Percentiles rank a stretch among this genome's conserved stretches.
Evolutionary conservation across 2,888 invertebrate genomes (phyloP).

Genomic region (Pegoplata infirma): DNA sequence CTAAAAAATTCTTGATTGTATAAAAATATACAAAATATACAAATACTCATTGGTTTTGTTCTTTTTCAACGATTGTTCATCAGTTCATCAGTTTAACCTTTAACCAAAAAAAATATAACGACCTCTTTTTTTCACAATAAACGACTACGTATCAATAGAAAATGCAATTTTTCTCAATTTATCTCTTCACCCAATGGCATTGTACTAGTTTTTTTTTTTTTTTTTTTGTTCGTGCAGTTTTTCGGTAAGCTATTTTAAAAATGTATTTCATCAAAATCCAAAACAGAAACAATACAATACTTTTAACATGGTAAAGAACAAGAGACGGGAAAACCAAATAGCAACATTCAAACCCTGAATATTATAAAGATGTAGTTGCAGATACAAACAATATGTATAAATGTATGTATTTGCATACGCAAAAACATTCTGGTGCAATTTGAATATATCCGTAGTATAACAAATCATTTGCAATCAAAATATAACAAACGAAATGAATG

Average conservation of each 20-base stretch:
- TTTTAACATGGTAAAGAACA: background rate
- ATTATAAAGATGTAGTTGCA: constrained; percentile 32
- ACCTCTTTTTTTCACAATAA: constrained; percentile 5
- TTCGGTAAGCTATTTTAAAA: background rate
- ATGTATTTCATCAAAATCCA: constrained; percentile 52
- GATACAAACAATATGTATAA: background rate
- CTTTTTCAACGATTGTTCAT: background rate
- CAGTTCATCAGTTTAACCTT: constrained; percentile 50
- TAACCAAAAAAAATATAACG: constrained; percentile 27
- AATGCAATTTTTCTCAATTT: constrained; percentile 45
- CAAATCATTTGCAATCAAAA: constrained; percentile 60
- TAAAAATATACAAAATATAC: background rate
- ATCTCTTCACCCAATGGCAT: constrained; percentile 47
- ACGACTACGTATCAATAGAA: constrained; percentile 50
- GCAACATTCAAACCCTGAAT: constrained; percentile 23
- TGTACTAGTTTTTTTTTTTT: constrained; percentile 20
- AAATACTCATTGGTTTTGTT: too few relatives aligned
- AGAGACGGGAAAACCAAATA: background rate
- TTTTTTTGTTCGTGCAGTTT: background rate
- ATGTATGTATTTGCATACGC: background rate
- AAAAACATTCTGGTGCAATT: constrained; percentile 43
- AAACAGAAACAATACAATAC: constrained; percentile 4
- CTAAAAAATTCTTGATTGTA: background rate
- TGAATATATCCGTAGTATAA: constrained; percentile 41
- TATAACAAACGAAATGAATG: constrained; percentile 44